phyloP scores from a whole-genome alignment of 1,140 invertebrate species.

The Drosophila erecta region DNA sequence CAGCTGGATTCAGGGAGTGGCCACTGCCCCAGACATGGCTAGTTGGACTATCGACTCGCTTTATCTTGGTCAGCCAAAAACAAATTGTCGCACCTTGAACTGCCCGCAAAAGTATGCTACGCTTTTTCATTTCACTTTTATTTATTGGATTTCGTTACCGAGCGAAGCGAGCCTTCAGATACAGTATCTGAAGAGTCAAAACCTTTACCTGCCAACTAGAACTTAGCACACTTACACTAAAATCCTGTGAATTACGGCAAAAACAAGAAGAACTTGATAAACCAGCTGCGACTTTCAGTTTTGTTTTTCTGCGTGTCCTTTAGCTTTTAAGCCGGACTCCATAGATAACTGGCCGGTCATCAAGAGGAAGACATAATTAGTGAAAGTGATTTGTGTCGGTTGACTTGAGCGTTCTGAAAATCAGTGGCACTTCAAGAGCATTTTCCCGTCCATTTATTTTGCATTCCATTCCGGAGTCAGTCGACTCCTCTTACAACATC shows the following conservation, averaged over 20 bases:
- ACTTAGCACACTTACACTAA: neutral
- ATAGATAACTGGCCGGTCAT: constrained; percentile 17
- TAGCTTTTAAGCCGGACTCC: constrained; percentile 11
- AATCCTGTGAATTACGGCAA: constrained; percentile 1
- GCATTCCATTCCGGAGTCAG: constrained; percentile 37
- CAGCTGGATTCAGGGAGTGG: constrained; percentile 18
- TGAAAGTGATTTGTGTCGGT: constrained; percentile 74
- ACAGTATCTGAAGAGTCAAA: neutral
- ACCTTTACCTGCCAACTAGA: neutral
- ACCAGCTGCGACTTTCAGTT: constrained; percentile 3
- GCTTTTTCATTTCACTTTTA: constrained; percentile 35
- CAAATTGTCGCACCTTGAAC: constrained; percentile 47
- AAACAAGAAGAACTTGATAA: constrained; percentile 9
- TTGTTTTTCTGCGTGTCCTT: constrained; percentile 44
- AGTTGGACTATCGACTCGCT: constrained; percentile 45
- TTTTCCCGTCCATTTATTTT: constrained; percentile 54
- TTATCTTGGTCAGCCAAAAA: constrained; percentile 54
- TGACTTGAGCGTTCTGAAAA: constrained; percentile 36
- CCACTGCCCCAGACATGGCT: constrained; percentile 34
- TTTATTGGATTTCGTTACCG: constrained; percentile 1
- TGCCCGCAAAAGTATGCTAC: constrained; percentile 56
- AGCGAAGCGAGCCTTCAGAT: neutral
- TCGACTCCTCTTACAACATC: constrained; percentile 4
- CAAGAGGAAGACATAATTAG: constrained; percentile 65
- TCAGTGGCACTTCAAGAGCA: constrained; percentile 53